phyloP scores from a whole-genome alignment of 2,797 vertebrate species.

The Coregonus suidteri region DNA sequence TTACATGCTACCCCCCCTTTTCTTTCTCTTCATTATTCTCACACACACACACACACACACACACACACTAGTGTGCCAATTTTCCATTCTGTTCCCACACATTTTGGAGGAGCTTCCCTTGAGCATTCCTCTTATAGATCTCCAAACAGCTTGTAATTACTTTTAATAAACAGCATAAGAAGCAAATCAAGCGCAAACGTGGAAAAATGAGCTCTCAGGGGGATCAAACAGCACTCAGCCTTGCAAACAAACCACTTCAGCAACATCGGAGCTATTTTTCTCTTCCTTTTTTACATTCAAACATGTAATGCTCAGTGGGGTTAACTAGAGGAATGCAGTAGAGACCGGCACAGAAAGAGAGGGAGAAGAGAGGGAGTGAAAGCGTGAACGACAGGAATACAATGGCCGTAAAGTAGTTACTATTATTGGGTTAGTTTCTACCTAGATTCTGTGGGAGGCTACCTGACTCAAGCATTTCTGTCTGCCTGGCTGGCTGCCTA shows the following conservation, averaged over 20 bases:
- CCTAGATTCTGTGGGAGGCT: not conserved
- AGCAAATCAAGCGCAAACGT: conserved; percentile 84
- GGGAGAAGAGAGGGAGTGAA: not conserved
- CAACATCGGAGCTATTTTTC: conserved; percentile 10
- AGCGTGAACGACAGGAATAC: conserved; percentile 12
- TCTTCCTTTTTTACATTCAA: conserved; percentile 13
- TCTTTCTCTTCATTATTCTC: conserved; percentile 1
- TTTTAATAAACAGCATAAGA: conserved; percentile 85
- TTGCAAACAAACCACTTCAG: conserved; percentile 61
- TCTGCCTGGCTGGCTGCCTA: not conserved
- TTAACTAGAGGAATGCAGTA: conserved; percentile 16
- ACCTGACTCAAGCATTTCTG: not conserved
- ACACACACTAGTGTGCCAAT: conserved; percentile 19
- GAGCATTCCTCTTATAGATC: conserved; percentile 75
- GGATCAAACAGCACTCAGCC: conserved; percentile 68
- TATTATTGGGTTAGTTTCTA: not conserved
- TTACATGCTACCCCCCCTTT: not conserved
- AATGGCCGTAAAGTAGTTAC: conserved; percentile 2
- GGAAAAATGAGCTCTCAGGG: conserved; percentile 81
- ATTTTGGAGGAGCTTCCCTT: conserved; percentile 54
- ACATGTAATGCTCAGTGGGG: conserved; percentile 36
- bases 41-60: conserved; percentile 22
- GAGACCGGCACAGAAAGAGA: not conserved
- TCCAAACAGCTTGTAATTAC: conserved; percentile 88
- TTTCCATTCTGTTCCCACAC: conserved; percentile 60